phyloP scores from a whole-genome alignment of 2,888 invertebrate species.

The Mactromeris polynyma region DNA sequence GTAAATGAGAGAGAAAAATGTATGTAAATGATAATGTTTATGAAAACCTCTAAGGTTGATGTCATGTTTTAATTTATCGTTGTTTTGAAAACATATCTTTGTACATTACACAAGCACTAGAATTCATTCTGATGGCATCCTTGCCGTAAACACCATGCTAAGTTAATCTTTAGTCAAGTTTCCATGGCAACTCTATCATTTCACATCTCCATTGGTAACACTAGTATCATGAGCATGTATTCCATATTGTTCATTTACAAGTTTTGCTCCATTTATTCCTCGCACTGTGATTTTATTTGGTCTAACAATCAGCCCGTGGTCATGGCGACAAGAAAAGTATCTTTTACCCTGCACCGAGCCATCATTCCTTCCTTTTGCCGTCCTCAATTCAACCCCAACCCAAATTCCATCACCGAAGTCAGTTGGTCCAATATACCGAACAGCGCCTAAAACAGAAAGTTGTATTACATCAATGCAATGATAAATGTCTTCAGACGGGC shows the following conservation, averaged over 20 bases:
- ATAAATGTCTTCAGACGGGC: too few relatives aligned
- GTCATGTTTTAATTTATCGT: background rate
- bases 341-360: conserved; percentile 86
- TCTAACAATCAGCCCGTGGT: conserved; percentile 86
- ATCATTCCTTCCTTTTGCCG: conserved; percentile 87
- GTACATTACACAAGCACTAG: background rate
- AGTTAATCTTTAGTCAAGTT: background rate
- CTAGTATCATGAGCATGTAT: conserved; percentile 8
- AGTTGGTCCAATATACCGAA: conserved; percentile 87
- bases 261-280: conserved; percentile 88
- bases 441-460: conserved; percentile 81
- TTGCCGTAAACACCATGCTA: background rate
- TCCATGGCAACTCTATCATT: conserved; percentile 19
- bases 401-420: conserved; percentile 88
- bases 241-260: conserved; percentile 79
- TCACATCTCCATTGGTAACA: conserved; percentile 36
- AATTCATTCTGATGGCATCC: background rate
- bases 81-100: background rate
- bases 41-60: background rate
- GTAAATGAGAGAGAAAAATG: background rate
- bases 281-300: conserved; percentile 87
- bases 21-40: background rate
- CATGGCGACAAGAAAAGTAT: conserved; percentile 85
- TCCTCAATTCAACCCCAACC: conserved; percentile 88
- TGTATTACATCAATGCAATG: background rate